Evolutionary conservation across 1,140 invertebrate genomes (phyloP), one percentile per base, ranked within the genome.

Genomic region (Chlorops oryzae): DNA sequence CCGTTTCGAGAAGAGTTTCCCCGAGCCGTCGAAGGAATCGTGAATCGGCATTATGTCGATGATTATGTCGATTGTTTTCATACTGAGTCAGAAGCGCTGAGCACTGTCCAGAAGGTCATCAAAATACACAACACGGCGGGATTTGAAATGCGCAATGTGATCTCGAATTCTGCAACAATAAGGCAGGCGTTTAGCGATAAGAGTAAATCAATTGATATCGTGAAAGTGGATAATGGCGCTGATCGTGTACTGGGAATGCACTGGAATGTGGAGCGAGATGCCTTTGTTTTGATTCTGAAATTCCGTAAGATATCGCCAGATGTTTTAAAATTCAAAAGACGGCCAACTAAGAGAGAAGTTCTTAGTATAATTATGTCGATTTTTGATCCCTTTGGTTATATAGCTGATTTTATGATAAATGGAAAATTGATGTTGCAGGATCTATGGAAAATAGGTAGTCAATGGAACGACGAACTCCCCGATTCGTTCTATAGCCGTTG

Each of bases 21-120:
- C n/a, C 18, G 28, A n/a, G 27, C 44, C 5, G 17, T 35, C 5
- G 17, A 46, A 27, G 23, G 12, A 9, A 45, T 45, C 15, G 43
- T 45, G 5, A 3, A 37, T 6, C 34, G 37, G 13, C 28, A 34
- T 22, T 47, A 18, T 44, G 68, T 71, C 56, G 69, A 72, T 51
- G 72, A 72, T 46, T 72, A 65, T 44, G 55, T 72, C 6, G 63
- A 68, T 43, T 63, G 62, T 48, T 41, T 56, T 5, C 50, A 61
- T 1, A 55, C 55, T 6, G 59, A 57, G 23, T 17, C 32, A 3
- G 54, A 58, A 10, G 60, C 63, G 0, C 55, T 50, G n/a, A 9
- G 52, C 21, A 18, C 63, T 12, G 54, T 62, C 6, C 38, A 45
- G 7, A 22, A 68, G 23, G 58, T 68, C 15, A 43, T 34, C 7